phyloP scores from a whole-genome alignment of 2,797 vertebrate genomes.

The Botia kubotai region DNA sequence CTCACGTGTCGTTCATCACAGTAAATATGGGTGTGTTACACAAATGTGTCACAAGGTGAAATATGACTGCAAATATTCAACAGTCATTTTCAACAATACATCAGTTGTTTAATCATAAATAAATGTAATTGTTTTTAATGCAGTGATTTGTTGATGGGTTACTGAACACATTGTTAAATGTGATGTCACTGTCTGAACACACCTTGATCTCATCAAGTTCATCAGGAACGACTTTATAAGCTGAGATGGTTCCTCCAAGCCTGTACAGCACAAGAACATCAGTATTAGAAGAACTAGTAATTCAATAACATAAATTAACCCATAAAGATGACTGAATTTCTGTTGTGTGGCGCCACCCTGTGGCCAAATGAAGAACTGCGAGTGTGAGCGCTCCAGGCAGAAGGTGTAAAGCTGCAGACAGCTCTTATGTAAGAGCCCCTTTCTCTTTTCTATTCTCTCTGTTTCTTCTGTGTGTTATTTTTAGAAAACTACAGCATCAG shows the following conservation, averaged over 20 bases:
- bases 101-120: too few species aligned
- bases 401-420: slow-evolving; percentile 77
- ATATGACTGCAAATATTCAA: too few species aligned
- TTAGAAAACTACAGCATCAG: slow-evolving; percentile 69
- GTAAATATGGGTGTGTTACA: too few species aligned
- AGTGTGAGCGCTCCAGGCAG: slow-evolving; percentile 61
- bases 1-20: too few species aligned
- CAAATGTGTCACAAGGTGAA: too few species aligned
- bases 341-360: slow-evolving; percentile 42
- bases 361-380: slow-evolving; percentile 38
- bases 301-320: neutral
- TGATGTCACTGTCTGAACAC: slow-evolving; percentile 47
- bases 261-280: slow-evolving; percentile 78
- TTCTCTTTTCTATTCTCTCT: slow-evolving; percentile 13
- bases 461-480: slow-evolving; percentile 69
- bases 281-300: neutral
- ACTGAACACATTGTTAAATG: too few species aligned
- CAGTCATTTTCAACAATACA: too few species aligned
- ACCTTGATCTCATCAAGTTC: slow-evolving; percentile 99
- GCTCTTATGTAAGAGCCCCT: slow-evolving; percentile 73
- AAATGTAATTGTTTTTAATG: neutral
- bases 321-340: neutral
- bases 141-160: neutral
- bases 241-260: slow-evolving; percentile 95
- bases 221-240: slow-evolving; percentile 98